Evolutionary conservation across 2,888 invertebrate genomes (phyloP), one percentile per base, ranked within the genome.

Genomic region (Melikaiella ostensackeni): DNA sequence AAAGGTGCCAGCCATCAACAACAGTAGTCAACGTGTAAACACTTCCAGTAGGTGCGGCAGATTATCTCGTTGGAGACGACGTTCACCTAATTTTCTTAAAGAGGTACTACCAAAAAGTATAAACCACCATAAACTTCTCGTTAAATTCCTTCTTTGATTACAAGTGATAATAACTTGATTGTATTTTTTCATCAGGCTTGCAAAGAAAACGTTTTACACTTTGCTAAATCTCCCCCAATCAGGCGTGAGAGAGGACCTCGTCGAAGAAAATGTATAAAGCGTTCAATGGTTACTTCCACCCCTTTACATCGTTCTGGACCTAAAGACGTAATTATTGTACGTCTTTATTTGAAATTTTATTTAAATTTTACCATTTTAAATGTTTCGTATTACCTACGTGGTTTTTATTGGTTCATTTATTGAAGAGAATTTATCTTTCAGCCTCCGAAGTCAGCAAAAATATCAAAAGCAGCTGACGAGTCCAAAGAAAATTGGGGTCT

Each of bases 131-230:
- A 55, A 59, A 59, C 27, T 59, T 6, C 1, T 7, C 75, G 0
- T 55, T 55, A 2, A 21, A 55, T 74, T n/a, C 9, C n/a, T 76
- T 74, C 16, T 61, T 66, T 6, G 35, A 74, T 46, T 59, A 61
- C 9, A 50, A 27, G 19, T n/a, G 9, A 62, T 62, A 35, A 62
- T 33, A 62, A n/a, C 0, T 11, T 9, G 4, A 21, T 21, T 11
- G 7, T 55, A 55, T 55, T 55, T 9, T 0, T 21, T 11, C 8
- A 55, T 77, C 78, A 91, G 91, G 91, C 90, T 77, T 91, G 90
- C 83, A 91, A 91, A 83, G 91, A 91, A 80, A 91, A 91, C 84
- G 90, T 91, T 86, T 85, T 91, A 81, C 89, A 91, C 84, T 91
- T 90, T 82, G 85, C 89, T 46, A 91, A 91, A 85, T 87, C 90